Evolutionary conservation across 2,888 invertebrate genomes (phyloP), one percentile per base, ranked within the genome.

Genomic region (Prosapia bicincta): DNA sequence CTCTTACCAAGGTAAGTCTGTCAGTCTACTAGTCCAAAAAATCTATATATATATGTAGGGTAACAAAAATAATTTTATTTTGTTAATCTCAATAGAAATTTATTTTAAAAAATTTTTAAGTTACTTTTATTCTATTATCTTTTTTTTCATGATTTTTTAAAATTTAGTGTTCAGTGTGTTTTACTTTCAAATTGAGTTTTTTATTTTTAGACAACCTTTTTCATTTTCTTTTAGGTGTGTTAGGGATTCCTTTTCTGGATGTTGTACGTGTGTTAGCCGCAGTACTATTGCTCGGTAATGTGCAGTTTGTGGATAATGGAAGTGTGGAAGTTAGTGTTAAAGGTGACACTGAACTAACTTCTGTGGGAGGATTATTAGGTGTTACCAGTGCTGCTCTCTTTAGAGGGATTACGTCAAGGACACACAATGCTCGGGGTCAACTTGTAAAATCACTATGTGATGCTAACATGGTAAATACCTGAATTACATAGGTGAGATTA

Each of bases 181-280:
- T n/a, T n/a, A n/a, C n/a, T n/a, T n/a, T n/a, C n/a, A n/a, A n/a
- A n/a, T n/a, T n/a, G n/a, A n/a, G n/a, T n/a, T n/a, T n/a, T n/a
- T n/a, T n/a, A n/a, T n/a, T n/a, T n/a, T n/a, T n/a, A n/a, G n/a
- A n/a, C n/a, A n/a, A n/a, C n/a, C n/a, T n/a, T n/a, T n/a, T n/a
- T n/a, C n/a, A n/a, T n/a, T n/a, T n/a, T n/a, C n/a, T 70, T 72
- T 77, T 75, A 87, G 87, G 94, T 74, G 93, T 95, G 71, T 88
- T 98, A 73, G 97, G 97, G 43, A 97, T 98, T 81, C 97, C 97
- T 0, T 97, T 97, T 85, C 86, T 96, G 84, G 97, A 98, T 85
- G 96, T 98, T 69, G 94, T 97, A 74, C 89, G 97, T 80, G 96
- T 98, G 24, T 86, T 98, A 81, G 94, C 96, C 15, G 96, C 97